A percentile compares a stretch with the other conserved stretches of the same genome.
These are phyloP conservation scores for Phortica magna DNA, from an alignment of 2,888 invertebrate genomes.

Conservation along the genomic window DNA sequence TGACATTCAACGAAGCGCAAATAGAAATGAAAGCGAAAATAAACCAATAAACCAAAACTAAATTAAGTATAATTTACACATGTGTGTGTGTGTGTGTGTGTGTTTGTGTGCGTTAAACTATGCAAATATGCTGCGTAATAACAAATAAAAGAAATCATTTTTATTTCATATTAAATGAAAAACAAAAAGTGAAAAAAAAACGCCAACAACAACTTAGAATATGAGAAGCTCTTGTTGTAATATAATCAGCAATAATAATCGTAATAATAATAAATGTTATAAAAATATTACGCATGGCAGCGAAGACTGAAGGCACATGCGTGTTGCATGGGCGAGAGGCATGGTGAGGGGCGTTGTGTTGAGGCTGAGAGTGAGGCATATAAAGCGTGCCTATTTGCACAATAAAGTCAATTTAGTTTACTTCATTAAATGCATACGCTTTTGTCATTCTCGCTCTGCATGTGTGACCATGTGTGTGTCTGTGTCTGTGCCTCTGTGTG, in stretches of 20 bases:
- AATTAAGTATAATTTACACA: neutral
- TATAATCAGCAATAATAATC: conserved; percentile 35
- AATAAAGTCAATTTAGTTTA: conserved; percentile 71
- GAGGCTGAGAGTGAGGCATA: neutral
- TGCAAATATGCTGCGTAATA: neutral
- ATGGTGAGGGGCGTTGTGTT: neutral
- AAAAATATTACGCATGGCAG: conserved; percentile 31
- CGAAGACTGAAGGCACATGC: conserved; percentile 14
- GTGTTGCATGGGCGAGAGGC: neutral
- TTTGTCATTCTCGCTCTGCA: conserved; percentile 49
- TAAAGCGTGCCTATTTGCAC: conserved; percentile 63
- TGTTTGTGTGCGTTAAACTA: neutral
- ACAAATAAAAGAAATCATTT: neutral
- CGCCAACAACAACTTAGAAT: conserved; percentile 32
- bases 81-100: neutral
- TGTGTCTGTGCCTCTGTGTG: conserved; percentile 22
- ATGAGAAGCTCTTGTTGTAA: neutral
- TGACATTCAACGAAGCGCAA: neutral
- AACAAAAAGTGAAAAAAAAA: conserved; percentile 38
- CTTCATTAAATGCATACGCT: conserved; percentile 66
- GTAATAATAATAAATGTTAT: conserved; percentile 32
- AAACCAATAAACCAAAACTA: neutral
- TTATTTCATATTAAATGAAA: neutral
- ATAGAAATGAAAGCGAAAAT: conserved; percentile 2
- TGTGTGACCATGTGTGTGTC: conserved; percentile 41